A percentile compares a stretch with the other conserved stretches of the same genome.
Conservation (phyloP, 2,797 vertebrate species). For the Syngnathus rostellatus region DNA sequence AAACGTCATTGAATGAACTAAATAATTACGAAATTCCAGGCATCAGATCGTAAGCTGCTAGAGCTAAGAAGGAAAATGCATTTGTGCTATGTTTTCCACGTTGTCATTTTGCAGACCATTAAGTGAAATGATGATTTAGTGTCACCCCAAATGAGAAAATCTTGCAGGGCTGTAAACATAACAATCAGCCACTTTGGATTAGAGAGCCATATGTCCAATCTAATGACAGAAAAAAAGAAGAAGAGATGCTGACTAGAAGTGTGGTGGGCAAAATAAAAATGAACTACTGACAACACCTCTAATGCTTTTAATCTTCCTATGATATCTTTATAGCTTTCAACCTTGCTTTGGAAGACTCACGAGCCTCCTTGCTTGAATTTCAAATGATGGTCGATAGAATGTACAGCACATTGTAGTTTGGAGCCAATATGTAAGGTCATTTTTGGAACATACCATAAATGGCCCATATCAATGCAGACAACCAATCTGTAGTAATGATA, state of each 20-base stretch:
- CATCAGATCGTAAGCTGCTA: slow-evolving; percentile 6
- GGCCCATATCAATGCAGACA: not conserved
- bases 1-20: not conserved
- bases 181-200: slow-evolving; percentile 61
- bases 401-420: not conserved
- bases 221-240: slow-evolving; percentile 45
- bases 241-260: slow-evolving; percentile 55
- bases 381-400: not conserved
- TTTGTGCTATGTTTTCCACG: slow-evolving; percentile 19
- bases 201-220: slow-evolving; percentile 59
- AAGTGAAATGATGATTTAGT: slow-evolving; percentile 51
- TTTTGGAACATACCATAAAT: not conserved
- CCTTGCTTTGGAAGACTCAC: slow-evolving; percentile 42
- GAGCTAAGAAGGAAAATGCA: slow-evolving; percentile 17
- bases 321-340: slow-evolving; percentile 59
- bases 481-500: not conserved
- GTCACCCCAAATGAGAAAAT: slow-evolving; percentile 49
- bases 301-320: slow-evolving; percentile 59
- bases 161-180: slow-evolving; percentile 60
- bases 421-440: not conserved
- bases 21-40: not conserved
- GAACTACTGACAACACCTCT: slow-evolving; percentile 50
- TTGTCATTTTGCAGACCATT: slow-evolving; percentile 37
- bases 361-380: slow-evolving; percentile 19
- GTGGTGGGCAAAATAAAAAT: slow-evolving; percentile 45